Evolutionary conservation across 1,140 invertebrate species (phyloP).

Genomic region (Teleogryllus occipitalis): DNA sequence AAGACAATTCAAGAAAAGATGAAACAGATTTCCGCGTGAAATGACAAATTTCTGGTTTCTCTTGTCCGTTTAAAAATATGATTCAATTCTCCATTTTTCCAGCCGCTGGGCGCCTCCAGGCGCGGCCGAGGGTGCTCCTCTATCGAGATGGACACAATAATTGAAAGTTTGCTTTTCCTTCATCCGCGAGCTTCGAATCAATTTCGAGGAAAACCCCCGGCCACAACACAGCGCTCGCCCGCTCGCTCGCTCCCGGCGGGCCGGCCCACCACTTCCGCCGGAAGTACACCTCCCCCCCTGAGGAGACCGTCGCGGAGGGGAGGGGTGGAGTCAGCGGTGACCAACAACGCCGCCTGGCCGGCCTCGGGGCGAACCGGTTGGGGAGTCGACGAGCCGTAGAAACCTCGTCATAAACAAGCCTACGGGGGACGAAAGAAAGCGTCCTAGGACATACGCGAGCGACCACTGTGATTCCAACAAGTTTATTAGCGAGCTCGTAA

Average conservation of each 20-base stretch:
- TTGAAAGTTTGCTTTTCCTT: neutral
- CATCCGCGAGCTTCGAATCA: neutral
- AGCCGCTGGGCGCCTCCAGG: too few species aligned
- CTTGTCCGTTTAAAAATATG: neutral
- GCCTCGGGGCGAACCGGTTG: too few species aligned
- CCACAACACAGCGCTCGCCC: neutral
- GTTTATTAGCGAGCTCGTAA: neutral
- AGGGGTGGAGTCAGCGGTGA: too few species aligned
- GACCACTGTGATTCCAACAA: neutral
- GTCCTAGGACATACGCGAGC: too few species aligned
- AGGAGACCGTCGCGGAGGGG: too few species aligned
- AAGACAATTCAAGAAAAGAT: neutral
- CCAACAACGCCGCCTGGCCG: too few species aligned
- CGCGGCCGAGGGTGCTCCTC: neutral
- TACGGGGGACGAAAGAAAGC: too few species aligned
- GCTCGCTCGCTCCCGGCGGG: too few species aligned
- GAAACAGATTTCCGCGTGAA: conserved; percentile 3
- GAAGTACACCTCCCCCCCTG: too few species aligned
- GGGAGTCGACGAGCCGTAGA: too few species aligned
- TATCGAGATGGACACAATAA: neutral
- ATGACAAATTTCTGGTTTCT: neutral
- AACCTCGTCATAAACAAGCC: too few species aligned
- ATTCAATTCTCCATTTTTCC: neutral
- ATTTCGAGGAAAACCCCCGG: neutral
- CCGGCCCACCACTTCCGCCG: neutral